phyloP scores from a whole-genome alignment of 2,797 vertebrate genomes.

The Intellagama lesueurii region DNA sequence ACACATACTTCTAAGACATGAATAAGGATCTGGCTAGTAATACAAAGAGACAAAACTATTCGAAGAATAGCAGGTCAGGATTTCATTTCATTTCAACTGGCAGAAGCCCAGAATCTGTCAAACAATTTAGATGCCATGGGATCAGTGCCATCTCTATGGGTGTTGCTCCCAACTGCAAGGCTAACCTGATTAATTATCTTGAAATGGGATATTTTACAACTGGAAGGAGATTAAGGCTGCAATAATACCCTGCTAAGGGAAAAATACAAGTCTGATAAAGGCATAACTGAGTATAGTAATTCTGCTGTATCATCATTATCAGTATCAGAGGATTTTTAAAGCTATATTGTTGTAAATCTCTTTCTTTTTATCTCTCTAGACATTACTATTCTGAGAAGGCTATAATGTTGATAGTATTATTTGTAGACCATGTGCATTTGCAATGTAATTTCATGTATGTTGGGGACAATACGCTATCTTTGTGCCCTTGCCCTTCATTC shows the following conservation, averaged over 20 bases:
- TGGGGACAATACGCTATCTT: neutral
- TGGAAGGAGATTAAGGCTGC: neutral
- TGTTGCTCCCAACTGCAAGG: neutral
- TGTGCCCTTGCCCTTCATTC: neutral
- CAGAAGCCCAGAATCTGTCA: neutral
- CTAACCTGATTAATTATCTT: neutral
- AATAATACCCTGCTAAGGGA: neutral
- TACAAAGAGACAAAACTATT: neutral
- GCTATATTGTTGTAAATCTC: neutral
- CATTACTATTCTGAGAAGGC: constrained; percentile 1
- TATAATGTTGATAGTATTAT: constrained; percentile 5
- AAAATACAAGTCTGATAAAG: constrained; percentile 4
- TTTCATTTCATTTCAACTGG: neutral
- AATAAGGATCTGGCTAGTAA: neutral
- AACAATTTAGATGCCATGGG: neutral
- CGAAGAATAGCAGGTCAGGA: too few species aligned
- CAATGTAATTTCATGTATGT: neutral
- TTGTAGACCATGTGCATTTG: neutral
- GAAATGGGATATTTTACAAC: constrained; percentile 4
- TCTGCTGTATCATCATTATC: neutral
- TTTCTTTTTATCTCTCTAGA: neutral
- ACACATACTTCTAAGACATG: too few species aligned
- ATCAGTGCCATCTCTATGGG: neutral
- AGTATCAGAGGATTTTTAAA: neutral
- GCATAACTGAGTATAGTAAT: neutral